phyloP scores from a whole-genome alignment of 1,140 invertebrate species.

The Pteromalus puparum region DNA sequence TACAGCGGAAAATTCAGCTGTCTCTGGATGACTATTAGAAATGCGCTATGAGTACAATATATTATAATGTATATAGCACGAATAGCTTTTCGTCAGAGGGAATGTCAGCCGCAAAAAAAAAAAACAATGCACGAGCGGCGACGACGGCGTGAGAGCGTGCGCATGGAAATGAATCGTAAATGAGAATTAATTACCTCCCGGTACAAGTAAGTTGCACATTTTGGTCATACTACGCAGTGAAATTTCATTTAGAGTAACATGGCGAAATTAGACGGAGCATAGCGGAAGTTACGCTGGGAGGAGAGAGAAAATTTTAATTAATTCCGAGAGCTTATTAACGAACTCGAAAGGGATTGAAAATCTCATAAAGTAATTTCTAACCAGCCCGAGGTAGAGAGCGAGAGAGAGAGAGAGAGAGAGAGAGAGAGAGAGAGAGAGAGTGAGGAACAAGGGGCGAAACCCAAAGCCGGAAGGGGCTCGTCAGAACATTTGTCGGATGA shows the following conservation, averaged over 20 bases:
- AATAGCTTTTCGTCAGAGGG: too few relatives aligned
- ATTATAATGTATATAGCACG: neutral
- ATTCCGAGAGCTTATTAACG: conserved; percentile 64
- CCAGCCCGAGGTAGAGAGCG: conserved; percentile 36
- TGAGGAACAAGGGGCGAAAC: conserved; percentile 39
- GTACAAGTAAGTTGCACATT: conserved; percentile 51
- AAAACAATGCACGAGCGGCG: too few relatives aligned
- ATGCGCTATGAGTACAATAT: conserved; percentile 27
- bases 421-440: conserved; percentile 19
- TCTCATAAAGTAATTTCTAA: conserved; percentile 56
- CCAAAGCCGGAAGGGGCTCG: conserved; percentile 25
- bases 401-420: neutral
- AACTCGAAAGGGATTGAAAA: conserved; percentile 56
- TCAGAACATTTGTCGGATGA: conserved; percentile 43
- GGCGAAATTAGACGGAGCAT: conserved; percentile 44
- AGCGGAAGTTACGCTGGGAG: conserved; percentile 23
- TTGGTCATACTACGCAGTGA: conserved; percentile 49
- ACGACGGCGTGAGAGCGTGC: too few relatives aligned
- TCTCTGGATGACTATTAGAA: conserved; percentile 5
- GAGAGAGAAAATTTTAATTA: conserved; percentile 62
- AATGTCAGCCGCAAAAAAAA: too few relatives aligned
- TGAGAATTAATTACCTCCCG: conserved; percentile 52
- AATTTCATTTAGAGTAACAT: conserved; percentile 56
- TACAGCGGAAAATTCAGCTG: neutral
- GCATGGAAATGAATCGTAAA: conserved; percentile 53